These are phyloP conservation scores for Tipula lateralis DNA, from an alignment of 2,888 invertebrate species.

Conservation along the genomic window DNA sequence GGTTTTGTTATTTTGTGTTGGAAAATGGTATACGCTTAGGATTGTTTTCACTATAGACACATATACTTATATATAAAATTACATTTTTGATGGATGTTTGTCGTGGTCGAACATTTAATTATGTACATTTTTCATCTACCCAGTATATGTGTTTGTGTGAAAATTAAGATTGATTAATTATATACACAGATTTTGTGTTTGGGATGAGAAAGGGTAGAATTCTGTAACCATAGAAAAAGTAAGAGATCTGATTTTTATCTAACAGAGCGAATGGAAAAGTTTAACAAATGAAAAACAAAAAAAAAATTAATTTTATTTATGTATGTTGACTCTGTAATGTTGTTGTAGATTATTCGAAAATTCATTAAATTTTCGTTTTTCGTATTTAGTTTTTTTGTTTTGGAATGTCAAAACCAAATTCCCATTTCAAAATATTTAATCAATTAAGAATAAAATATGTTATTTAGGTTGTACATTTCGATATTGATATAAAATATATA, in stretches of 20 bases:
- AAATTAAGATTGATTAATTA: slow-evolving; percentile 20
- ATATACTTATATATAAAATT: not conserved
- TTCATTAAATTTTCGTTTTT: not conserved
- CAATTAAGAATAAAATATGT: not conserved
- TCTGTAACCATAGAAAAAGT: not conserved
- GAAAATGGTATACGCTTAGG: not conserved
- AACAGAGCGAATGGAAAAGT: not conserved
- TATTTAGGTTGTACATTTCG: no score
- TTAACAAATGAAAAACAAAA: not conserved
- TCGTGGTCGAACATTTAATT: not conserved
- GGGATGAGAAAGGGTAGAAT: not conserved
- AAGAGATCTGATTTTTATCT: not conserved
- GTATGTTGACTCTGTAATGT: not conserved
- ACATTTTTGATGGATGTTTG: not conserved
- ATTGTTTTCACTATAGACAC: not conserved
- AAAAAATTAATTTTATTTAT: not conserved
- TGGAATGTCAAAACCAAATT: slow-evolving; percentile 19
- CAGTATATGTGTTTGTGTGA: not conserved
- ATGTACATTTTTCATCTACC: not conserved
- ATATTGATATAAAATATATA: no score
- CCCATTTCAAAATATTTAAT: slow-evolving; percentile 11
- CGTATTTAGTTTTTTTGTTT: not conserved
- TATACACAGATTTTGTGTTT: not conserved
- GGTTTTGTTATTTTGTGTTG: not conserved
- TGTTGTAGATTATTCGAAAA: not conserved